Evolutionary conservation across 2,113 vertebrate genomes (phyloP).

Genomic region (Apodemus speciosus): DNA sequence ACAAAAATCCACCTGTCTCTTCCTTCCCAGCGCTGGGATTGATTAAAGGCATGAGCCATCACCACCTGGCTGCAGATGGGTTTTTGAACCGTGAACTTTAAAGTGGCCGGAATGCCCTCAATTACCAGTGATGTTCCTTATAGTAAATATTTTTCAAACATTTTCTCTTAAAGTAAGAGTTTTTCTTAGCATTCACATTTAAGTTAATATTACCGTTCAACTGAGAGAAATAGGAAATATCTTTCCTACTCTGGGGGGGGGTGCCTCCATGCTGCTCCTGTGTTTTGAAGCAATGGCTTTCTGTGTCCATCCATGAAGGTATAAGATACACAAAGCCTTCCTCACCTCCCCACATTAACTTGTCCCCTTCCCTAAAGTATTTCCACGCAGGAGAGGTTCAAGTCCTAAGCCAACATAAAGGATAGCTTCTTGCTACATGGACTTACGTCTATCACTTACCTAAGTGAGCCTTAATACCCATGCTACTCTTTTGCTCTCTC

Average conservation of each 20-base stretch:
- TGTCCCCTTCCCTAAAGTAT: background rate
- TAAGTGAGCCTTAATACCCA: background rate
- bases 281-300: background rate
- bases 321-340: background rate
- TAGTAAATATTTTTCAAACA: background rate
- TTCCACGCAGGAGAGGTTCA: background rate
- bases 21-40: background rate
- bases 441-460: background rate
- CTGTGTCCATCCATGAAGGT: background rate
- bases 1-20: background rate
- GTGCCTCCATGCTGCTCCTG: too few species aligned
- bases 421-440: background rate
- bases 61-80: background rate
- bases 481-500: background rate
- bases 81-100: background rate
- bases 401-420: background rate
- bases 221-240: background rate
- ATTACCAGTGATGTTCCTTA: background rate
- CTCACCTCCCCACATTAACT: background rate
- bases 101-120: background rate
- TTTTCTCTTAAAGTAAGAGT: too few species aligned
- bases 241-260: fast-evolving
- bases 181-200: background rate
- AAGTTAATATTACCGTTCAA: background rate
- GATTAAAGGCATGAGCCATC: background rate